phyloP scores from a whole-genome alignment of 2,797 vertebrate genomes.

The Danio choprae region DNA sequence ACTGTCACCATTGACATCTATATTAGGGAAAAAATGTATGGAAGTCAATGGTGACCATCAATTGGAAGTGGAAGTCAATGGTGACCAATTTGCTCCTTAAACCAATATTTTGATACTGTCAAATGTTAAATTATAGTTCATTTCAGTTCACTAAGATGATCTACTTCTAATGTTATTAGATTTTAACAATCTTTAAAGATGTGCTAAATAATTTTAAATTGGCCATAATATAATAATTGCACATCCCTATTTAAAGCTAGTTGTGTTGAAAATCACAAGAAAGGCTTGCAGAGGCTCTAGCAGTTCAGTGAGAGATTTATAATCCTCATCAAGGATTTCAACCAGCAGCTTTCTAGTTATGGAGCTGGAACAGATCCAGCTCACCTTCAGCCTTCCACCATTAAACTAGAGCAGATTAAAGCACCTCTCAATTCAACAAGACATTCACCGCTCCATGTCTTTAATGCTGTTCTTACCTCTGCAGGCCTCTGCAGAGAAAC shows the following conservation, averaged over 20 bases:
- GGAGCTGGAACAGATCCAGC: constrained; percentile 13
- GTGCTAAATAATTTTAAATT: no score
- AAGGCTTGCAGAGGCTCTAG: not conserved
- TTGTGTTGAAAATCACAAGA: not conserved
- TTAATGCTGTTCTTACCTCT: constrained; percentile 21
- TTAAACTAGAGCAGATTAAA: constrained; percentile 30
- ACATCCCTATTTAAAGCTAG: not conserved
- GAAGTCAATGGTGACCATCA: no score
- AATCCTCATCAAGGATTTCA: not conserved
- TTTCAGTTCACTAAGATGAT: no score
- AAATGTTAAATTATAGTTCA: no score
- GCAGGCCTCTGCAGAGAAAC: constrained; percentile 17
- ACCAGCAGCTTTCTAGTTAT: constrained; percentile 1
- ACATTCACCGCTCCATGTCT: constrained; percentile 6
- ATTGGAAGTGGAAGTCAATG: no score
- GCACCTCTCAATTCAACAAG: constrained; percentile 15
- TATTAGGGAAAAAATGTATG: no score
- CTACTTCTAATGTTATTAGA: no score
- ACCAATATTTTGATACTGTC: no score
- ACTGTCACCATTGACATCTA: no score
- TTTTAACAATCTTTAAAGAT: no score
- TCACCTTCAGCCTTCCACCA: constrained; percentile 2
- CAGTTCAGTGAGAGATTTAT: constrained; percentile 1
- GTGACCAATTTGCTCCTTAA: no score
- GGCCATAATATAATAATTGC: not conserved